A percentile compares a stretch with the other conserved stretches of the same genome.
These are phyloP conservation scores for Drepana falcataria DNA, from an alignment of 2,888 invertebrate genomes.

Conservation along the genomic window DNA sequence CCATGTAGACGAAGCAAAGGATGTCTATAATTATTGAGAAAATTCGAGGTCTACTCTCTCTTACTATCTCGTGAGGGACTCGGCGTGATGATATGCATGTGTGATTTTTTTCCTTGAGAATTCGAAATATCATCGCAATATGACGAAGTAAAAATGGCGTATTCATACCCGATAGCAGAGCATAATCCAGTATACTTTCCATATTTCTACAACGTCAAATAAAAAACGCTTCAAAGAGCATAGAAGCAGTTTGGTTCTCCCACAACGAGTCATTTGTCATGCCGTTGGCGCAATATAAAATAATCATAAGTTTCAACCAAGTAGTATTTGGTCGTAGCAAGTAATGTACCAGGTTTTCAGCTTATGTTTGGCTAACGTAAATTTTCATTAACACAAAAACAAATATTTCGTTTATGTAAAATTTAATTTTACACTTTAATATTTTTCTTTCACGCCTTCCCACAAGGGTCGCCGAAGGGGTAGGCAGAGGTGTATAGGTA, in stretches of 20 bases:
- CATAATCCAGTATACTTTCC: background rate
- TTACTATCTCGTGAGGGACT: too few species aligned
- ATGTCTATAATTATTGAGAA: too few species aligned
- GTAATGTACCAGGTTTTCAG: slow-evolving; percentile 2
- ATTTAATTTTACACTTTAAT: too few species aligned
- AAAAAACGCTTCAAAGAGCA: slow-evolving; percentile 10
- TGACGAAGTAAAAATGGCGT: background rate
- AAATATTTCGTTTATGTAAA: background rate
- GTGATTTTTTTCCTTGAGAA: background rate
- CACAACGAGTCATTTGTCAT: slow-evolving; percentile 32
- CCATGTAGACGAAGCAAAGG: too few species aligned
- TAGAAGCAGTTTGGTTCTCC: slow-evolving; percentile 23
- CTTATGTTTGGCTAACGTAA: slow-evolving; percentile 8
- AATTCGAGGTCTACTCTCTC: too few species aligned
- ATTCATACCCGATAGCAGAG: background rate
- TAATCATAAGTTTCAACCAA: slow-evolving; percentile 25
- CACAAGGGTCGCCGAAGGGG: too few species aligned
- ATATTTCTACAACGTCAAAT: slow-evolving; percentile 5
- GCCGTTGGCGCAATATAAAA: slow-evolving; percentile 25
- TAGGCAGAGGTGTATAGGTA: too few species aligned
- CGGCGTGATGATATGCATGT: too few species aligned
- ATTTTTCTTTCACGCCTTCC: too few species aligned
- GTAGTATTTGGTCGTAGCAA: slow-evolving; percentile 8
- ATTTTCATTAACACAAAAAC: background rate
- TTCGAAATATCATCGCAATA: background rate